Base-by-base conservation (phyloP, 2,113 vertebrate genomes). In the Puffinus mauretanicus region DNA sequence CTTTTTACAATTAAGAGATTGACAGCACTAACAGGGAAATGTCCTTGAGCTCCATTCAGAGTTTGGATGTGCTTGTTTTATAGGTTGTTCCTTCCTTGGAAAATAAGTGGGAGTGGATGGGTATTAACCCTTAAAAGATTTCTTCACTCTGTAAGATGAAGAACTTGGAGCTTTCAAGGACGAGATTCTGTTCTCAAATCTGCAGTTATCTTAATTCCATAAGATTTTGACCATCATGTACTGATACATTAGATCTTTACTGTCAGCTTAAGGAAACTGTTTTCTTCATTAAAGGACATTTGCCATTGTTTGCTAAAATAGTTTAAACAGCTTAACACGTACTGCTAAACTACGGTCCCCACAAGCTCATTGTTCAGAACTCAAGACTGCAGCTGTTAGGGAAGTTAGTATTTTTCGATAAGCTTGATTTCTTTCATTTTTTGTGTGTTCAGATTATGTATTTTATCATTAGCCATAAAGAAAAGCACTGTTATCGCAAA, bases 11-110 rank as follows among this genome's bases (percentile, higher is more conserved):
- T 54, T 77, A 36, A 36, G 22, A 77, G 79, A 29, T 30, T 57
- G 65, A 82, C 76, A 83, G 46, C 0, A 0, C 65, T 69, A 66
- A 49, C 54, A 58, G 38, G 52, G 73, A 90, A 83, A 30, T 47
- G 69, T 58, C 76, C 64, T 79, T 88, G 90, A 88, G 72, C 49
- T 80, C 58, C 46, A 66, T 84, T 36, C 19, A 66, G 86, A 88
- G 77, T 73, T 82, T 60, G 64, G 57, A 66, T 90, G 38, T 93
- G 81, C 90, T 79, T 93, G n/a, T 79, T 90, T 92, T 92, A 65
- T 89, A 89, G 72, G 40, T 88, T 67, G 40, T 55, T 94, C 32
- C 44, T 92, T 82, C 36, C 49, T 51, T 90, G 71, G 71, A 79
- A 88, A 84, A 26, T 58, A 65, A 78, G 21, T 70, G 52, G 36